These are phyloP conservation scores for Platalea minor DNA, from an alignment of 2,797 vertebrate species.

Conservation along the genomic window DNA sequence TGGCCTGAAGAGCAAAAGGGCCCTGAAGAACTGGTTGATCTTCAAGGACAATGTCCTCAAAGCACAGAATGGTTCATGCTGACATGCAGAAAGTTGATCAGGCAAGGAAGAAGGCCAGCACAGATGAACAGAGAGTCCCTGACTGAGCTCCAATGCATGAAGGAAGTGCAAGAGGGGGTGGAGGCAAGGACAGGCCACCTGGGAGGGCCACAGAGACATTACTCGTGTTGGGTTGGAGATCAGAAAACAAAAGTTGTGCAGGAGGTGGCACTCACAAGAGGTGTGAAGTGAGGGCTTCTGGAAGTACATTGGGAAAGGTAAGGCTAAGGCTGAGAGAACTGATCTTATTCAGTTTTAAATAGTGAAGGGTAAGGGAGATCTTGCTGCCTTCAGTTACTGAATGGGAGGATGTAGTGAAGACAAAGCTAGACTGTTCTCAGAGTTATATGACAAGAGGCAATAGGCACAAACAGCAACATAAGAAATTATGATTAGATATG, in stretches of 20 bases:
- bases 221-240: not conserved
- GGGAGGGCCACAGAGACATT: not conserved
- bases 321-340: not conserved
- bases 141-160: not conserved
- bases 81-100: not conserved
- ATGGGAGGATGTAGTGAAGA: not conserved
- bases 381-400: not conserved
- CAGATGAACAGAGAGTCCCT: not conserved
- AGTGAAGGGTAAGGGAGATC: not conserved
- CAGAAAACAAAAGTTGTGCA: not conserved
- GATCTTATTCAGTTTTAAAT: not conserved
- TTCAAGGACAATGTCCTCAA: not conserved
- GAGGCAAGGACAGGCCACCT: not conserved
- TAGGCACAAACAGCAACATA: not conserved
- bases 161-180: not conserved
- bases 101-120: not conserved
- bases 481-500: not conserved
- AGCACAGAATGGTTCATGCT: not conserved
- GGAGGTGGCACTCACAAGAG: not conserved
- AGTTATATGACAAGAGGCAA: not conserved
- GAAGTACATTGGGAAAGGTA: not conserved
- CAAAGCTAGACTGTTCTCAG: not conserved
- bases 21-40: not conserved
- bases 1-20: not conserved
- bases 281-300: not conserved